Evolutionary conservation across 2,888 invertebrate genomes (phyloP).

Genomic region (Carabus problematicus): DNA sequence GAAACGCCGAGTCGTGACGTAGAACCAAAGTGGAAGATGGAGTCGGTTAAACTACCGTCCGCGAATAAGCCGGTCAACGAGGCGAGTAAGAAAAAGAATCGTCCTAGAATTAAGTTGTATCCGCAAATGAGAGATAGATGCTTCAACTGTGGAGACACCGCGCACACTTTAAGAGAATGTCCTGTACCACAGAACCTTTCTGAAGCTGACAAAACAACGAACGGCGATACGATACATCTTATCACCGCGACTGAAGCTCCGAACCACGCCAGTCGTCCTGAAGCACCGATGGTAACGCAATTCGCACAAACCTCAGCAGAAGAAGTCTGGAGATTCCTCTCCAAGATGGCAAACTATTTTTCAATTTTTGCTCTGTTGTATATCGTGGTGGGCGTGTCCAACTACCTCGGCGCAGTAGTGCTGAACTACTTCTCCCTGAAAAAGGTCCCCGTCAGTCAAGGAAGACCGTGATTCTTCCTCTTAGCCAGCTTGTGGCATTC

Average conservation of each 20-base stretch:
- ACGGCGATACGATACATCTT: too few relatives aligned
- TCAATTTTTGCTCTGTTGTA: not conserved
- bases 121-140: constrained; percentile 5
- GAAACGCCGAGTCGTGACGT: not conserved
- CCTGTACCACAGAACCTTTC: not conserved
- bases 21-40: too few relatives aligned
- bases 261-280: too few relatives aligned
- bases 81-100: not conserved
- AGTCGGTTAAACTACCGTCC: too few relatives aligned
- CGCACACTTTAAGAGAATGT: not conserved
- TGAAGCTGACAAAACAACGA: too few relatives aligned
- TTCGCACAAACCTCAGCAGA: constrained; percentile 4
- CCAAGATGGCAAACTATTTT: constrained; percentile 16
- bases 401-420: not conserved
- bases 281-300: too few relatives aligned
- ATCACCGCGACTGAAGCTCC: too few relatives aligned
- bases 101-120: not conserved
- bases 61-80: too few relatives aligned
- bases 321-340: constrained; percentile 6
- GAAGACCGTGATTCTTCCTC: too few relatives aligned
- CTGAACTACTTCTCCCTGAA: not conserved
- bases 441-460: too few relatives aligned
- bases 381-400: not conserved
- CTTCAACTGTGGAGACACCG: not conserved
- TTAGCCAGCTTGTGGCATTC: too few relatives aligned